Base-by-base conservation (phyloP, 2,113 vertebrate genomes). In the Chloebia gouldiae region DNA sequence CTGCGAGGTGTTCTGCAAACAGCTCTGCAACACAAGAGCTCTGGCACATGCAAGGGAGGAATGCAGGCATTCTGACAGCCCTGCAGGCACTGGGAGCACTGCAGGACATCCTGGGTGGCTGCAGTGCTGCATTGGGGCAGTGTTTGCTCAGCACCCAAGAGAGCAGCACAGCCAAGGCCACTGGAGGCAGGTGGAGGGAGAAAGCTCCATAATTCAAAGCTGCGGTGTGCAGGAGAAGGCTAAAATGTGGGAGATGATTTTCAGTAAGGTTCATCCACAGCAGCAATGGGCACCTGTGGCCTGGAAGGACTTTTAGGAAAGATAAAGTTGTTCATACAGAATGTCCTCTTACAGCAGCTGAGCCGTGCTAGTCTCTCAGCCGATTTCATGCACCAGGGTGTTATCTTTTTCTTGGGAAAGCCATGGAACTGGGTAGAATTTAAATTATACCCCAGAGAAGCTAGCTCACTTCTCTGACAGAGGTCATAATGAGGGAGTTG, bases 371-470 rank as follows among this genome's bases (percentile, higher is more conserved):
- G 39, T 50, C 57, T 60, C 19, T 81, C 73, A 35, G 65, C 54
- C 2, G 44, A 18, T 81, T 84, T 82, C 78, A n/a, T 42, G 78
- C 84, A 85, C n/a, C 56, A 71, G 81, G 66, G 39, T 95, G 93
- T 95, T 95, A 96, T 94, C 93, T 95, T 95, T 90, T 95, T 90
- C 89, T 88, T 0, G 5, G 75, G 94, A 94, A 91, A 93, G 71
- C 87, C 87, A 77, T 56, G 60, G 64, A 86, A 71, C 60, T 30
- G 96, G 91, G 83, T 73, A 95, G 94, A 93, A 91, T 82, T 86
- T 91, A 97, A 97, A 97, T 96, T 96, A 95, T 59, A 97, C 90
- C 91, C 89, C 71, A 72, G 84, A 91, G 89, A 72, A 92, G 42
- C n/a, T 91, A 81, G 78, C 84, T 92, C 0, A 1, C 54, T 91